Base-by-base conservation (phyloP, 2,113 vertebrate genomes). In the Pseudorectes ferrugineus region DNA sequence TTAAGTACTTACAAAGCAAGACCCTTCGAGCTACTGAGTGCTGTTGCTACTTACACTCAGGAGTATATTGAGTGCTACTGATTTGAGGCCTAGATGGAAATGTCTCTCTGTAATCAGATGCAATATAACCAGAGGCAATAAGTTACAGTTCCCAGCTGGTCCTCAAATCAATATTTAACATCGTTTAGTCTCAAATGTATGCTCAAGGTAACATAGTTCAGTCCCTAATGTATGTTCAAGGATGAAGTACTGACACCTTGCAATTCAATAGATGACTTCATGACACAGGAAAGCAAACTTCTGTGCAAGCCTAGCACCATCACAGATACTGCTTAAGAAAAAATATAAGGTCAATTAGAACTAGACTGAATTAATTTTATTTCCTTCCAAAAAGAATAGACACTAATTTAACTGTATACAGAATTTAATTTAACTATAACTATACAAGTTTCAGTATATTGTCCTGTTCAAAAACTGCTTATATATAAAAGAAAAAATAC, bases 341-440 rank as follows among this genome's bases (percentile, higher is more conserved):
- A 81, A 80, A 86, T 58, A 12, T 92, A 89, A 95, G 63, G 88
- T 83, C 85, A 76, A 6, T 90, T 88, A 90, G 82, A 93, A 95
- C 95, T 95, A 95, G 90, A 94, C 94, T 94, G 88, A 96, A 95
- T 91, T 90, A 22, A 86, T 93, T 88, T 95, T 96, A 95, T 96
- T 96, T 96, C 88, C 88, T 96, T 96, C 74, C 87, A 90, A 94
- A 91, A 94, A 93, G 71, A 70, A 94, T 12, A 93, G 78, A 95
- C 93, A 93, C 93, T 95, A 95, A 89, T 92, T 92, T 82, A 97
- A 96, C 93, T 95, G 94, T 88, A 95, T 93, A 96, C 85, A 97
- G 95, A 94, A 95, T 93, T 96, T 95, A 96, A 96, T 89, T 93
- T 96, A 96, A 95, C 89, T 92, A 80, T 78, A 96, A 96, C 95